Conservation (phyloP, 1,140 invertebrate species). For the Pygmarrhopalites habei region DNA sequence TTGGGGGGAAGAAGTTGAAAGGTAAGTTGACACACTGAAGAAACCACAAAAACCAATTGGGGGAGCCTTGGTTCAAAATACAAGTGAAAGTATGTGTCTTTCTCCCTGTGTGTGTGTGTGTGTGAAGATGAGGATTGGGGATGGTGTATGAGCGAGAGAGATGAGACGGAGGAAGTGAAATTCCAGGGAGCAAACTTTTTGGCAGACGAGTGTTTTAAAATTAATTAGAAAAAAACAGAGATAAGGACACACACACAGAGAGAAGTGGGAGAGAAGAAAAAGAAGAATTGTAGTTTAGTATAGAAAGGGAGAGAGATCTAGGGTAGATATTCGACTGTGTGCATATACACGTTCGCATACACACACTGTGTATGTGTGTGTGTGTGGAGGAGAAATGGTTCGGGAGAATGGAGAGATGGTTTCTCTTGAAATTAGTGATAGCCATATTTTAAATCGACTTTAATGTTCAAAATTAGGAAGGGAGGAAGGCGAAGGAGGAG, state of each 20-base stretch:
- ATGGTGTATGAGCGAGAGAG: background rate
- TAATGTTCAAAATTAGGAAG: slow-evolving; percentile 38
- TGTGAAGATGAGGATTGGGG: background rate
- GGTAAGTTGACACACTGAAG: slow-evolving; percentile 25
- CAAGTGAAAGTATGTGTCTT: slow-evolving; percentile 8
- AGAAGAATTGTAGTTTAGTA: background rate
- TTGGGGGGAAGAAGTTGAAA: too few relatives aligned
- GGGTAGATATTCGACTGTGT: slow-evolving; percentile 5
- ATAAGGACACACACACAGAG: slow-evolving; percentile 22
- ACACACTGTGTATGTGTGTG: background rate
- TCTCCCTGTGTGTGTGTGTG: background rate
- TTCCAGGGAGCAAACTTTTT: slow-evolving; percentile 22
- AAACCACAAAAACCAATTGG: slow-evolving; percentile 27
- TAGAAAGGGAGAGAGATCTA: background rate
- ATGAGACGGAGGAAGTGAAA: slow-evolving; percentile 2
- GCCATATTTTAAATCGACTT: slow-evolving; percentile 39
- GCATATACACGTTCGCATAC: too few relatives aligned
- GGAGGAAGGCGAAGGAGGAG: too few relatives aligned
- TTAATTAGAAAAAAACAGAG: slow-evolving; percentile 40
- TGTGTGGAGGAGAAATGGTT: background rate
- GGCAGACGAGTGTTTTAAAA: slow-evolving; percentile 31
- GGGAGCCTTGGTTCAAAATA: background rate
- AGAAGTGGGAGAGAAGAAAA: slow-evolving; percentile 13
- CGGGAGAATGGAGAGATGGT: background rate
- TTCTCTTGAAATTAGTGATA: slow-evolving; percentile 38